Conservation (phyloP, 2,797 vertebrate species). For the Rachycentron canadum region DNA sequence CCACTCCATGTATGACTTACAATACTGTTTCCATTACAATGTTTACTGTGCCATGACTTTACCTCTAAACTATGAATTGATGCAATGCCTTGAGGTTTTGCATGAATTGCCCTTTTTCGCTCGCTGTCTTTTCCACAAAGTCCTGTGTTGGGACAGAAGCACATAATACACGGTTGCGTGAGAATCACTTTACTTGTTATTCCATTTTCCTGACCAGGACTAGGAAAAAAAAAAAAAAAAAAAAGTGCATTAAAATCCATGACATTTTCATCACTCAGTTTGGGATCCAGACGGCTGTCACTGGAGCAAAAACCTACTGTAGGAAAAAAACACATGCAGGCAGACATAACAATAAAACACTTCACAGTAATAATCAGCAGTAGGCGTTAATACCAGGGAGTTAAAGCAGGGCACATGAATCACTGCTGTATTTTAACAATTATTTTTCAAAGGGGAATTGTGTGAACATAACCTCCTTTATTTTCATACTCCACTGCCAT, state of each 20-base stretch:
- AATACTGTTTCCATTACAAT: slow-evolving; percentile 53
- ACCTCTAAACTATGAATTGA: slow-evolving; percentile 58
- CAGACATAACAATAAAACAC: slow-evolving; percentile 18
- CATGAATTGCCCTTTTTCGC: slow-evolving; percentile 16
- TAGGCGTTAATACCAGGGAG: slow-evolving; percentile 22
- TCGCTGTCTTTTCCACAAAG: slow-evolving; percentile 39
- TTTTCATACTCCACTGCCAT: slow-evolving; percentile 4
- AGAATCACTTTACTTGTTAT: slow-evolving; percentile 11
- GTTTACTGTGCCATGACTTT: slow-evolving; percentile 57
- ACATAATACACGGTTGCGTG: slow-evolving; percentile 1
- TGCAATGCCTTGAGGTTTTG: slow-evolving; percentile 37
- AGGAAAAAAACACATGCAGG: slow-evolving; percentile 12
- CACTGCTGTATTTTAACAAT: slow-evolving; percentile 45
- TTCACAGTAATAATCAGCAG: slow-evolving; percentile 9
- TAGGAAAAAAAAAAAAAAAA: not conserved
- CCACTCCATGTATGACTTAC: slow-evolving; percentile 13
- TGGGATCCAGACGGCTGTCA: not conserved
- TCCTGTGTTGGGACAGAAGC: not conserved
- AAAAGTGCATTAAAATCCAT: not conserved
- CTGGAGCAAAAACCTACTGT: not conserved
- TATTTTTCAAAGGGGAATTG: slow-evolving; percentile 34
- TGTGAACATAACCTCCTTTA: slow-evolving; percentile 31
- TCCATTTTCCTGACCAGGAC: not conserved
- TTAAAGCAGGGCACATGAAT: slow-evolving; percentile 38
- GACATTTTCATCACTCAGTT: slow-evolving; percentile 17